These are phyloP conservation scores for Motacilla tschutschensis DNA, from an alignment of 2,113 vertebrate species.

Conservation along the genomic window DNA sequence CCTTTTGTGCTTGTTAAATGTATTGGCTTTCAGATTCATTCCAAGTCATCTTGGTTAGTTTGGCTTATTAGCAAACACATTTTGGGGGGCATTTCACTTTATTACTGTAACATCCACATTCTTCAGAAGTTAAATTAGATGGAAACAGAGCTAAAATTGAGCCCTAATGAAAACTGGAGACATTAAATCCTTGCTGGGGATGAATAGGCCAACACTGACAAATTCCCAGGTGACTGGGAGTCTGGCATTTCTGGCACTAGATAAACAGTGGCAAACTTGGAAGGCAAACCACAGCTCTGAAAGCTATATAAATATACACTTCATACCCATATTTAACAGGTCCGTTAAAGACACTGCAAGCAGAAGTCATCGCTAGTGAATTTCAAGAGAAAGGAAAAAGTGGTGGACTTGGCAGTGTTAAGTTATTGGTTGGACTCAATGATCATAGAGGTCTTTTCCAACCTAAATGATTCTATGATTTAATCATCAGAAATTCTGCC, in stretches of 20 bases:
- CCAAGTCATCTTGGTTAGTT: constrained; percentile 8
- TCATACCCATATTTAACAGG: not conserved
- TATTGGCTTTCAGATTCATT: constrained; percentile 26
- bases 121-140: constrained; percentile 24
- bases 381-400: not conserved
- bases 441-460: not conserved
- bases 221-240: not conserved
- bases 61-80: constrained; percentile 10
- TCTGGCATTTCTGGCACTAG: not conserved
- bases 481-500: not conserved
- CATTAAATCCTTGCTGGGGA: not conserved
- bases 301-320: not conserved
- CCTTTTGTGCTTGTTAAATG: constrained; percentile 39
- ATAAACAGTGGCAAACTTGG: not conserved
- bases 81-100: constrained; percentile 32
- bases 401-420: not conserved
- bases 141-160: constrained; percentile 32
- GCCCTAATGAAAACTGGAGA: not conserved
- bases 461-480: not conserved
- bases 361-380: not conserved
- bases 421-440: not conserved
- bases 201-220: not conserved
- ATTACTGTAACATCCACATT: not conserved
- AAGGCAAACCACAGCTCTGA: constrained; percentile 20
- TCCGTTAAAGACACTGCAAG: not conserved